These are phyloP conservation scores for Catamblyrhynchus diadema DNA, from an alignment of 2,797 vertebrate genomes.

Conservation along the genomic window DNA sequence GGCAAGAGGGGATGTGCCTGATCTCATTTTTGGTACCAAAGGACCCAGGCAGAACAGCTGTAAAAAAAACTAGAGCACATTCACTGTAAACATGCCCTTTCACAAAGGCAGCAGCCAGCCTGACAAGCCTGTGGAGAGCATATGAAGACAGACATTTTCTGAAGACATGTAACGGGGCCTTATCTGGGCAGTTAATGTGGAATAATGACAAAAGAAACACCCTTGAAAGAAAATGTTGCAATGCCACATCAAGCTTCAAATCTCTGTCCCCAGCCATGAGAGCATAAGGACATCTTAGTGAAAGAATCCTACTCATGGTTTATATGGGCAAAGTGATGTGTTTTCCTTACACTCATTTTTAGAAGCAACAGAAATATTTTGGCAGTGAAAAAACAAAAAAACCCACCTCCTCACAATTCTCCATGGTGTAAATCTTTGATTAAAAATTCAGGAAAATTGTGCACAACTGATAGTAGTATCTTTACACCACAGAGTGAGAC, in stretches of 20 bases:
- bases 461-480: neutral
- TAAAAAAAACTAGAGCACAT: neutral
- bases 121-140: neutral
- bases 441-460: neutral
- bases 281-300: neutral
- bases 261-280: neutral
- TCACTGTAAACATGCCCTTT: neutral
- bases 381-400: neutral
- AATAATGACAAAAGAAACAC: neutral
- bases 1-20: neutral
- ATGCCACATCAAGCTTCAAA: neutral
- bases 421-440: neutral
- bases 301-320: neutral
- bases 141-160: neutral
- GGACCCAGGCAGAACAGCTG: neutral
- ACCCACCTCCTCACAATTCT: neutral
- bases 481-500: neutral
- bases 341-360: neutral
- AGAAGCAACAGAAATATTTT: neutral
- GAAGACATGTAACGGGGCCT: neutral
- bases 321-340: neutral
- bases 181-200: neutral
- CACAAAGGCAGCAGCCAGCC: neutral
- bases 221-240: neutral
- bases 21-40: neutral